Conservation (phyloP, 2,797 vertebrate genomes). For the Onychomys arenicola region DNA sequence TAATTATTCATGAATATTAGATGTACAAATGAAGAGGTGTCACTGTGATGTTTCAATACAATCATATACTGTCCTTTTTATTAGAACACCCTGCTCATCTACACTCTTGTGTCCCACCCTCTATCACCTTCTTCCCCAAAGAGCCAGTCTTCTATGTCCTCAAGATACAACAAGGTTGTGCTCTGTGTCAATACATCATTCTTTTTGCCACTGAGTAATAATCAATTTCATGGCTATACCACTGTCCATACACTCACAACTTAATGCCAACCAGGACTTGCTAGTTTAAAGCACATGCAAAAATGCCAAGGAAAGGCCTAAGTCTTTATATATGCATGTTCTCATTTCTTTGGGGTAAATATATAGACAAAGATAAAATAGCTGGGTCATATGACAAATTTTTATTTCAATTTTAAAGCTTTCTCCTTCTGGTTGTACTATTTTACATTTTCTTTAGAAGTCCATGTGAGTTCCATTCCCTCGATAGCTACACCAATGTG, state of each 20-base stretch:
- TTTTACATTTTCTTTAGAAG: neutral
- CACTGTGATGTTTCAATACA: neutral
- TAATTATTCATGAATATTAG: neutral
- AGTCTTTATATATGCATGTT: neutral
- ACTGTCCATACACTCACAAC: neutral
- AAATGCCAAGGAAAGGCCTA: neutral
- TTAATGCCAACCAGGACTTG: neutral
- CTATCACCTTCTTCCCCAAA: neutral
- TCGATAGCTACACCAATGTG: neutral
- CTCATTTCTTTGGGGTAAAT: neutral
- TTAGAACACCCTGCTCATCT: neutral
- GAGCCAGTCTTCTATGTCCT: neutral
- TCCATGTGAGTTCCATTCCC: neutral
- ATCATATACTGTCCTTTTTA: neutral
- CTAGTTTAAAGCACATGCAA: neutral
- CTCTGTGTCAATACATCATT: neutral
- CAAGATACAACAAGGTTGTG: neutral
- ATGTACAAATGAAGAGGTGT: neutral
- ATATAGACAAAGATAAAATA: neutral
- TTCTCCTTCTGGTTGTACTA: neutral
- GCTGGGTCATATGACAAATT: neutral
- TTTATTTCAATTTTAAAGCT: slow-evolving; percentile 26
- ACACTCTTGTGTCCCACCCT: neutral
- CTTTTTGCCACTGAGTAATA: neutral
- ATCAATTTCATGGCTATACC: neutral